Evolutionary conservation across 2,113 vertebrate genomes (phyloP).

Genomic region (Chloebia gouldiae): DNA sequence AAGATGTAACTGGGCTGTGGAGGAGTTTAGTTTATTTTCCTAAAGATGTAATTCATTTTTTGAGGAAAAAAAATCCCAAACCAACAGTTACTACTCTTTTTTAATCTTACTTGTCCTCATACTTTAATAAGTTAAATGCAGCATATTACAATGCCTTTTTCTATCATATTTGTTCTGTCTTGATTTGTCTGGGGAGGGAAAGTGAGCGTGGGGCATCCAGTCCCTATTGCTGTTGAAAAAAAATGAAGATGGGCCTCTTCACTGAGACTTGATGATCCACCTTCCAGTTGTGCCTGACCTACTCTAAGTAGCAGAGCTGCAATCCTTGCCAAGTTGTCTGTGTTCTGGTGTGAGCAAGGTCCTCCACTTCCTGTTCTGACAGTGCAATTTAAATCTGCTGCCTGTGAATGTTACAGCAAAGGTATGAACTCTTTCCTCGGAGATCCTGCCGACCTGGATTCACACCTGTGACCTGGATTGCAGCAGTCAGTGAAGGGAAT

Average conservation of each 20-base stretch:
- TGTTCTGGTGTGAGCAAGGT: not conserved
- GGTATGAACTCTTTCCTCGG: not conserved
- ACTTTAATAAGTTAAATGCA: not conserved
- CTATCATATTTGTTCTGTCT: not conserved
- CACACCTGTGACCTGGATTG: not conserved
- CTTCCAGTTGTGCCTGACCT: not conserved
- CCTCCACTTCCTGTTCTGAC: not conserved
- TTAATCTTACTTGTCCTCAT: not conserved
- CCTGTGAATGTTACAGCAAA: not conserved
- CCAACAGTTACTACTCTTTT: not conserved
- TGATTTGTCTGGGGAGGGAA: not conserved
- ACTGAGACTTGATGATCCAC: not conserved
- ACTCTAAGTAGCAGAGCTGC: rapidly evolving
- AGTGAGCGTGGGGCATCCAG: not conserved
- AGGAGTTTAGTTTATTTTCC: not conserved
- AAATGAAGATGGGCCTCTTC: rapidly evolving
- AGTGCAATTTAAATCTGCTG: not conserved
- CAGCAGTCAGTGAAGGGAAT: not conserved
- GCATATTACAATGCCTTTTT: not conserved
- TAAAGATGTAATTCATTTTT: not conserved
- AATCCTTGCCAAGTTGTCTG: not conserved
- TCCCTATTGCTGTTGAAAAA: not conserved
- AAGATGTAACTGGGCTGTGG: not conserved
- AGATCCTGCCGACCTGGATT: not conserved
- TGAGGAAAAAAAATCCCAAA: not conserved